Evolutionary conservation across 2,113 vertebrate genomes (phyloP), one percentile per base, ranked within the genome.

Genomic region (Salvator merianae): DNA sequence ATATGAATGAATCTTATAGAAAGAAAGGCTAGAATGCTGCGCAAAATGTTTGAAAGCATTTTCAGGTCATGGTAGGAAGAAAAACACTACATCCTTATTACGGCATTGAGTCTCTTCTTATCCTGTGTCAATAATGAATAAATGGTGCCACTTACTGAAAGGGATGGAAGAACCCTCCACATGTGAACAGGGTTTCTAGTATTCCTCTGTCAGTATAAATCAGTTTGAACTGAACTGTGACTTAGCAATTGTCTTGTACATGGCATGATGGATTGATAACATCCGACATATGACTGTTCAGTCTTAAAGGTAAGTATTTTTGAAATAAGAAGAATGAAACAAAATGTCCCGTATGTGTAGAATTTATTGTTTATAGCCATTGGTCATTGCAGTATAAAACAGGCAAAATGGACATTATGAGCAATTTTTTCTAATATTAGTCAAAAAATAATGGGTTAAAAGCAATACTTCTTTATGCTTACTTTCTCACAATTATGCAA

Each of bases 111-210:
- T 55, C 9, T 70, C 68, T 81, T 59, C 68, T 71, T 81, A 32
- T 81, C 34, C 36, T 70, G 24, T 81, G 71, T 76, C 72, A 22
- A 36, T 83, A 65, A 14, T 66, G n/a, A 40, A 75, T 83, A 59
- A 65, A 66, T 66, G 75, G 24, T 73, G 36, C 24, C 81, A 83
- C 62, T 75, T 66, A 76, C 59, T 66, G n/a, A 83, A 83, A 83
- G 66, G 81, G 76, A 76, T 75, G 71, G 71, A 75, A 66, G 32
- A 65, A 34, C 38, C 47, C 55, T 18, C 13, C 34, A 32, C 13
- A 32, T 26, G 72, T 36, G n/a, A 50, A 74, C 30, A 24, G 38
- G n/a, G 43, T 47, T 74, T 14, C 3, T 30, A 75, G 62, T 62
- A 36, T 74, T 65, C 32, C 43, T 36, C 3, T 20, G 13, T 50